phyloP scores from a whole-genome alignment of 2,888 invertebrate genomes.

The Isotomurus palustris region DNA sequence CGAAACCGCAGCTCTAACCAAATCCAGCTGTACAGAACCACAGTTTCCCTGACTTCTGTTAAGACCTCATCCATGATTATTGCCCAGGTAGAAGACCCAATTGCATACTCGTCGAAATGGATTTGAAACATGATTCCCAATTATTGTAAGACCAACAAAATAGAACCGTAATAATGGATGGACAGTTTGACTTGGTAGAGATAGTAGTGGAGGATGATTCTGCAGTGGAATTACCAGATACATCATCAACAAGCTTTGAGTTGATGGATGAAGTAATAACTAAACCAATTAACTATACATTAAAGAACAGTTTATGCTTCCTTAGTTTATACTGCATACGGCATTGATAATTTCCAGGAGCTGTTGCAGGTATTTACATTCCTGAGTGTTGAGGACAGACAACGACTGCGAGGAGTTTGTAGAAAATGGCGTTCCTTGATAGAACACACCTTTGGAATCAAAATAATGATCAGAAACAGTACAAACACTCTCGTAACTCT shows the following conservation, averaged over 20 bases:
- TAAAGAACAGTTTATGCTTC: too few relatives aligned
- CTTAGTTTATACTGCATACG: too few relatives aligned
- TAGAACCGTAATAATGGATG: too few relatives aligned
- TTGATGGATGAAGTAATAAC: neutral
- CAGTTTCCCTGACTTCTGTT: too few relatives aligned
- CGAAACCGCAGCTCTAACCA: too few relatives aligned
- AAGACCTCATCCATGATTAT: too few relatives aligned
- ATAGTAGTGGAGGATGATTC: neutral
- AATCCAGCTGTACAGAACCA: too few relatives aligned
- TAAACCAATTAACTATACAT: neutral
- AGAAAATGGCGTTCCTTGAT: constrained; percentile 30
- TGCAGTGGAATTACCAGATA: neutral
- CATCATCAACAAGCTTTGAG: neutral
- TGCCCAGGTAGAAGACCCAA: too few relatives aligned
- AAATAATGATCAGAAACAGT: constrained; percentile 33
- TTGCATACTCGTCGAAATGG: too few relatives aligned
- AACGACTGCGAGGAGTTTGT: constrained; percentile 29
- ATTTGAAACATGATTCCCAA: too few relatives aligned
- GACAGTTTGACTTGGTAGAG: neutral
- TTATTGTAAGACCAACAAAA: too few relatives aligned
- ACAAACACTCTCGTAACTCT: constrained; percentile 28
- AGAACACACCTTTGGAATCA: constrained; percentile 36
- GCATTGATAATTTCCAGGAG: too few relatives aligned
- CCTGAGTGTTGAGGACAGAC: constrained; percentile 26
- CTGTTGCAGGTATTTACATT: constrained; percentile 31